phyloP scores from a whole-genome alignment of 2,797 vertebrate species.

The Alectoris magna region DNA sequence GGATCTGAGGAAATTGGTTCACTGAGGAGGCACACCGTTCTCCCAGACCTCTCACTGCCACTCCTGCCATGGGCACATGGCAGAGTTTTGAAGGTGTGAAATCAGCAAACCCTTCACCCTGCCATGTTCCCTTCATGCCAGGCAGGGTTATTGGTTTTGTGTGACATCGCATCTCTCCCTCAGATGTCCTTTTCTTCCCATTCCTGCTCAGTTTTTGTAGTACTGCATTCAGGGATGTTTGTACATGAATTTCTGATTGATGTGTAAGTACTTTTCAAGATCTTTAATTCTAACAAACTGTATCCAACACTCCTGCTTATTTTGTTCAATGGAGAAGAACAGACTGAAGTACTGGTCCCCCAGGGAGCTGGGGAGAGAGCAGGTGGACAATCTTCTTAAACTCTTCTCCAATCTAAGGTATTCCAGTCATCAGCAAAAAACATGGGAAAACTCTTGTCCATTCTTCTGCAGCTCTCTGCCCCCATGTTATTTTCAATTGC shows the following conservation, averaged over 20 bases:
- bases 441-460: neutral
- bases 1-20: conserved; percentile 57
- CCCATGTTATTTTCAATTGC: neutral
- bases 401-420: neutral
- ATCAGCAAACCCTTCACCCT: neutral
- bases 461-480: neutral
- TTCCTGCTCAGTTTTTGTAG: neutral
- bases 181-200: neutral
- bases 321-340: neutral
- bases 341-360: neutral
- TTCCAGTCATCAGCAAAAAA: neutral
- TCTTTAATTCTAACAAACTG: conserved; percentile 29
- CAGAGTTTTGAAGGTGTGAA: conserved; percentile 32
- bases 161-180: neutral
- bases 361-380: neutral
- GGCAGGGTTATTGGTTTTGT: neutral
- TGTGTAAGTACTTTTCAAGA: neutral
- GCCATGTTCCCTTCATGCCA: neutral
- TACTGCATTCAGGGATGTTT: conserved; percentile 29
- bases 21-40: conserved; percentile 44
- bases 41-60: neutral
- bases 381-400: neutral
- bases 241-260: neutral
- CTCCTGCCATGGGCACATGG: neutral
- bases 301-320: neutral